Percentiles rank a stretch among this genome's conserved stretches.
Conservation (phyloP, 2,888 invertebrate species). For the Epinotia demarniana region DNA sequence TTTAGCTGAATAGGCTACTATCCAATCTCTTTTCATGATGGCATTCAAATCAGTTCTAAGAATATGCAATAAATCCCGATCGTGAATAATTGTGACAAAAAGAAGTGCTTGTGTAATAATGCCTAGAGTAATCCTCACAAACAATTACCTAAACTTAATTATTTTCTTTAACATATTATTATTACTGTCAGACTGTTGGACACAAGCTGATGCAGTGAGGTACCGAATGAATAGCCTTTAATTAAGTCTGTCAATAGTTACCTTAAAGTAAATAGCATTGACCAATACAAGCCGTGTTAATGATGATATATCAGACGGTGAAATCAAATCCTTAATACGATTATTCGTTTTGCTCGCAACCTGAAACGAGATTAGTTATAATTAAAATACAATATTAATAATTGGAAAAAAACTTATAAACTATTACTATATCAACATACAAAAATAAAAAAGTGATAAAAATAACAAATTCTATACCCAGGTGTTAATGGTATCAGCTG, state of each 20-base stretch:
- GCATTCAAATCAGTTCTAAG: no score
- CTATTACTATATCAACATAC: not conserved
- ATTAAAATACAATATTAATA: not conserved
- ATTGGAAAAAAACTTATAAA: not conserved
- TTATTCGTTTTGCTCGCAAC: constrained; percentile 56
- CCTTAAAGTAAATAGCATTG: constrained; percentile 63
- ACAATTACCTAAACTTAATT: no score
- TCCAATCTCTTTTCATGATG: no score
- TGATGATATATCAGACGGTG: constrained; percentile 49
- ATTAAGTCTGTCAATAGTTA: constrained; percentile 26
- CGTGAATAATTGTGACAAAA: no score
- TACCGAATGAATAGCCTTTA: not conserved
- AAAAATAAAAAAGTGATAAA: not conserved
- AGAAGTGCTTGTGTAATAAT: no score
- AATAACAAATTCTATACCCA: constrained; percentile 53
- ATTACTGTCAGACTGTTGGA: no score
- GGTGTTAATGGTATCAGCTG: constrained; percentile 58
- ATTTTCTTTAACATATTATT: no score
- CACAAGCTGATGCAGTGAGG: not conserved
- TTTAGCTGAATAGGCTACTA: no score
- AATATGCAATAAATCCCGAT: no score
- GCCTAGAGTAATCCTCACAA: no score
- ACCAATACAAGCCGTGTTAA: constrained; percentile 58
- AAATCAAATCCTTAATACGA: constrained; percentile 58
- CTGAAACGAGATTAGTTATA: constrained; percentile 49